A percentile compares a stretch with the other conserved stretches of the same genome.
These are phyloP conservation scores for Sycobia sp. DNA, from an alignment of 1,140 invertebrate species.

Conservation along the genomic window DNA sequence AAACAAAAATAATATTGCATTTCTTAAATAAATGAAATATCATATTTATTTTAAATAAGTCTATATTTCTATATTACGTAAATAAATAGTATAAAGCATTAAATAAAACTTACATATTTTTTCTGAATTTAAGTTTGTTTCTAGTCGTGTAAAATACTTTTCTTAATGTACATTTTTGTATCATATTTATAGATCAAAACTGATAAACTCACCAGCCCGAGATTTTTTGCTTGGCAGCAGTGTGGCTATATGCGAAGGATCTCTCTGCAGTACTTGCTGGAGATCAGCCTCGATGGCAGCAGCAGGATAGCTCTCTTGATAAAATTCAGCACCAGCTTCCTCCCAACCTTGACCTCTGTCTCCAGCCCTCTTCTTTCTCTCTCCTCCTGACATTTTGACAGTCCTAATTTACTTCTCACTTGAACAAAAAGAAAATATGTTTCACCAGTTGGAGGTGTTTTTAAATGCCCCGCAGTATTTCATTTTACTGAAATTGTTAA, in stretches of 20 bases:
- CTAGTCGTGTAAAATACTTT: too few relatives aligned
- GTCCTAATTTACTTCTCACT: too few relatives aligned
- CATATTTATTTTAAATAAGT: too few relatives aligned
- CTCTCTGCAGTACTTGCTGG: slow-evolving; percentile 69
- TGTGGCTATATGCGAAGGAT: slow-evolving; percentile 75
- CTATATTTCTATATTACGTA: too few relatives aligned
- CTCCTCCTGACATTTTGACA: slow-evolving; percentile 65
- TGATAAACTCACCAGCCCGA: slow-evolving; percentile 69
- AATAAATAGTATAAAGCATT: too few relatives aligned
- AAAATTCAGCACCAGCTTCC: slow-evolving; percentile 83
- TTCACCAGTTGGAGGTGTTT: neutral
- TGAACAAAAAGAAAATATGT: neutral
- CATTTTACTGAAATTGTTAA: neutral
- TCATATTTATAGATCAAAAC: too few relatives aligned
- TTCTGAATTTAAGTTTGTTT: too few relatives aligned
- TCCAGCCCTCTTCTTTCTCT: slow-evolving; percentile 63
- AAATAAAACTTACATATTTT: too few relatives aligned
- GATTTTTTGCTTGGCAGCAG: slow-evolving; percentile 78
- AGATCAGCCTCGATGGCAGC: slow-evolving; percentile 71
- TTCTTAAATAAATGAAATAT: too few relatives aligned
- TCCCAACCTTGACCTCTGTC: slow-evolving; percentile 74
- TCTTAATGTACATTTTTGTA: too few relatives aligned
- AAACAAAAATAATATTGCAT: too few relatives aligned
- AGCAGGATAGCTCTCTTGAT: slow-evolving; percentile 81
- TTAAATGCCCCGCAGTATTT: too few relatives aligned